Percentiles rank a stretch among this genome's conserved stretches.
phyloP scores from a whole-genome alignment of 2,797 vertebrate species.

The Sarcophilus harrisii region DNA sequence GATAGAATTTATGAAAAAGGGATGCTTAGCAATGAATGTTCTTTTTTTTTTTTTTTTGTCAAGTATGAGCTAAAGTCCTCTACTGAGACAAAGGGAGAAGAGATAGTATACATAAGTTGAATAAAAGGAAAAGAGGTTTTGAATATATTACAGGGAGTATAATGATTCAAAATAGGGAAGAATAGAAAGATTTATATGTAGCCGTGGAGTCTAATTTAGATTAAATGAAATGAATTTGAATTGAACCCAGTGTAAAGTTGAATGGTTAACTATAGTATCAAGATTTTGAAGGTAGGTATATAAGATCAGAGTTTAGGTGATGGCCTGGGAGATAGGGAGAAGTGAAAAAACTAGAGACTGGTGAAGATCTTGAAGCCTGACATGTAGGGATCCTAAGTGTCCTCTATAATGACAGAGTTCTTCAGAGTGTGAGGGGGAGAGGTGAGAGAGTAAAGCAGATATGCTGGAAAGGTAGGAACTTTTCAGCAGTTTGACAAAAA shows the following conservation, averaged over 20 bases:
- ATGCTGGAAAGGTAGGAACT: background rate
- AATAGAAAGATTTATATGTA: background rate
- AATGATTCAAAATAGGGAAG: background rate
- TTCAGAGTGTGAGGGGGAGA: background rate
- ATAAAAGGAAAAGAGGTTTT: background rate
- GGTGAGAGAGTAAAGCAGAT: background rate
- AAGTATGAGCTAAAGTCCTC: background rate
- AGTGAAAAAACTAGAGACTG: background rate
- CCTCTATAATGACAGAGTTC: background rate
- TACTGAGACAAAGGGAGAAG: background rate
- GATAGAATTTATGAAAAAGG: background rate
- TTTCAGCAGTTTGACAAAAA: background rate
- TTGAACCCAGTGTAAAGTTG: background rate
- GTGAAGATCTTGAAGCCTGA: background rate
- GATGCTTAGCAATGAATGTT: background rate
- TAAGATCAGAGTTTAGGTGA: background rate
- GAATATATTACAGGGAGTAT: background rate
- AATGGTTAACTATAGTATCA: background rate
- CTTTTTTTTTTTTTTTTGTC: too few relatives aligned
- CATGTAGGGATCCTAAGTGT: too few relatives aligned
- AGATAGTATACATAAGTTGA: rapidly evolving
- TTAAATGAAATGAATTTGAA: background rate
- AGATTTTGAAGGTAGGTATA: background rate
- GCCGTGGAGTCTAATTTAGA: background rate
- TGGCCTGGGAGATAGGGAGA: background rate